Percentiles rank a stretch among this genome's conserved stretches.
Evolutionary conservation across 2,888 invertebrate genomes (phyloP).

Genomic region (Erpobdella octoculata): DNA sequence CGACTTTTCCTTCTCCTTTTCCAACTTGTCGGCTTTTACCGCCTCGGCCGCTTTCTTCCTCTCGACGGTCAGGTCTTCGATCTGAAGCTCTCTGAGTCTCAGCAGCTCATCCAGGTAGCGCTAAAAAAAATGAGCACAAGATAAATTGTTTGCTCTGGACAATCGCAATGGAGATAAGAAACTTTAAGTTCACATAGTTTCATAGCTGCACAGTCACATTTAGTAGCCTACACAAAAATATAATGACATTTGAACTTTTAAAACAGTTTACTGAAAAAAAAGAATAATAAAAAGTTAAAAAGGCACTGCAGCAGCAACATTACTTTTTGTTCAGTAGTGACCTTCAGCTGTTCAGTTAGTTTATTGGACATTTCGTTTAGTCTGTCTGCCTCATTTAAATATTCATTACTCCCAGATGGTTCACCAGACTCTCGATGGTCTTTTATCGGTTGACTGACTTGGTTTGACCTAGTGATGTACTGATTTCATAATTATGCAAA

Average conservation of each 20-base stretch:
- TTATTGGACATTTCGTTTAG: constrained; percentile 37
- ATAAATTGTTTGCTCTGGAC: too few species aligned
- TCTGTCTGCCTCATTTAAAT: constrained; percentile 28
- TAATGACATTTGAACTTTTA: not conserved
- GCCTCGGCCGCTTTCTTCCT: constrained; percentile 23
- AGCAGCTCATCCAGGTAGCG: constrained; percentile 43
- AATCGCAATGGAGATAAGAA: too few species aligned
- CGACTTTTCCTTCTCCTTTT: constrained; percentile 18
- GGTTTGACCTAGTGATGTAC: not conserved
- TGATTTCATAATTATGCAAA: not conserved
- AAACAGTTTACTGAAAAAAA: not conserved
- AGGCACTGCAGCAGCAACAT: not conserved
- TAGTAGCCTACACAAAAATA: too few species aligned
- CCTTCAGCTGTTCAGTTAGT: constrained; percentile 40
- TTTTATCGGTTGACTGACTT: not conserved
- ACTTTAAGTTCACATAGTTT: too few species aligned
- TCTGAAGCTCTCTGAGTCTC: constrained; percentile 40
- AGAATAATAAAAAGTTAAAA: not conserved
- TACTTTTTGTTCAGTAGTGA: constrained; percentile 44
- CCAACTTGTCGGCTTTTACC: constrained; percentile 35
- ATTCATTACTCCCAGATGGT: not conserved
- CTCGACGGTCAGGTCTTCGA: constrained; percentile 36
- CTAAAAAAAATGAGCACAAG: too few species aligned
- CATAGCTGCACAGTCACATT: too few species aligned
- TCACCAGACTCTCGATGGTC: not conserved